Evolutionary conservation across 2,888 invertebrate species (phyloP).

Genomic region (Sabellastarte sp.): DNA sequence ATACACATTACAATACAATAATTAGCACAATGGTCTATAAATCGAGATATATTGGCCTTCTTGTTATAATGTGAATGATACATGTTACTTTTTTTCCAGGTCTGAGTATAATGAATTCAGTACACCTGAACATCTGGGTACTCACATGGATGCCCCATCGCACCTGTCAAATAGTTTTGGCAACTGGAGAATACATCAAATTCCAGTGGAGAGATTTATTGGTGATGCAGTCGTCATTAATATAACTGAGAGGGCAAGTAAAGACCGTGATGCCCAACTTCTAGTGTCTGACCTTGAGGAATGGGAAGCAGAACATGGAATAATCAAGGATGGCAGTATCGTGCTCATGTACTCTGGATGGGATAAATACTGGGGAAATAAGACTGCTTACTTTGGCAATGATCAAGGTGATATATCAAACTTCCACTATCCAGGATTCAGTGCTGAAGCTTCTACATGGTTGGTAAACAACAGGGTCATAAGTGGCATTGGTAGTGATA

Average conservation of each 20-base stretch:
- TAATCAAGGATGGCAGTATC: background rate
- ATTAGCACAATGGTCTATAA: no score
- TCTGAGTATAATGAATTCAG: background rate
- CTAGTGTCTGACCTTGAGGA: slow-evolving; percentile 1
- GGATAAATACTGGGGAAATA: background rate
- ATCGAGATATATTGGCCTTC: no score
- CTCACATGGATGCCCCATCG: slow-evolving; percentile 10
- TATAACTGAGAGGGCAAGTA: background rate
- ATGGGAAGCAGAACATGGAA: slow-evolving; percentile 8
- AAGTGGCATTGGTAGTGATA: slow-evolving; percentile 1
- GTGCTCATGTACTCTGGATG: slow-evolving; percentile 4
- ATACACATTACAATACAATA: no score
- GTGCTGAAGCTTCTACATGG: slow-evolving; percentile 4
- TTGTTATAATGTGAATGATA: no score
- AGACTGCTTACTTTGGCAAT: slow-evolving; percentile 1
- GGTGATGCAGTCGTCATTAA: slow-evolving; percentile 3
- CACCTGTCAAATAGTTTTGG: slow-evolving; percentile 1
- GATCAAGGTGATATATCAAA: background rate
- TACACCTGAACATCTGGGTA: slow-evolving; percentile 1
- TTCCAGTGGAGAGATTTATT: slow-evolving; percentile 4
- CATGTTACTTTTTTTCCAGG: no score
- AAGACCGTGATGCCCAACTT: background rate
- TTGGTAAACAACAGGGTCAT: background rate
- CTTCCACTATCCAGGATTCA: slow-evolving; percentile 9
- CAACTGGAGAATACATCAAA: slow-evolving; percentile 2